phyloP scores from a whole-genome alignment of 2,888 invertebrate genomes.

The Lasioglossum leucozonium region DNA sequence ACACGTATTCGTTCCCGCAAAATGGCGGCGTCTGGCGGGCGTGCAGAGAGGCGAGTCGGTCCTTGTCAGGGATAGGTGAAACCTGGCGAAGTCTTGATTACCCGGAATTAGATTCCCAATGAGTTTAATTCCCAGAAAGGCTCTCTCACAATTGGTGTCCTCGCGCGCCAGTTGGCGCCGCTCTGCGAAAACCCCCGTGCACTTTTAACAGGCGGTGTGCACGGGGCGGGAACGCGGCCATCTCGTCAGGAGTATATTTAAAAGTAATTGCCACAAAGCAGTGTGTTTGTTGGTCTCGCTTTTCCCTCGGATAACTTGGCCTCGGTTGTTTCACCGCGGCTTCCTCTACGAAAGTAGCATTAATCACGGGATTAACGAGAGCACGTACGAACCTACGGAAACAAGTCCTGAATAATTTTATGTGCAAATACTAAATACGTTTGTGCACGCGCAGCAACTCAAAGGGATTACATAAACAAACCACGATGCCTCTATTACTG shows the following conservation, averaged over 20 bases:
- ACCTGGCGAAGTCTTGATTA: conserved; percentile 69
- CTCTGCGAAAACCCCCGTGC: conserved; percentile 36
- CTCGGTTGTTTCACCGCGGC: conserved; percentile 38
- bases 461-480: conserved; percentile 16
- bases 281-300: conserved; percentile 49
- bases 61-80: conserved; percentile 58
- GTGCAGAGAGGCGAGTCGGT: conserved; percentile 29
- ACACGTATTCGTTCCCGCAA: conserved; percentile 53
- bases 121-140: conserved; percentile 73
- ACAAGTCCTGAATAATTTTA: conserved; percentile 49
- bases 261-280: conserved; percentile 68
- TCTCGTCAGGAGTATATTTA: conserved; percentile 53
- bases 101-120: conserved; percentile 69
- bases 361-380: conserved; percentile 60
- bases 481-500: conserved; percentile 1
- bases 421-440: conserved; percentile 23
- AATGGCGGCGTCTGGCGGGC: background rate
- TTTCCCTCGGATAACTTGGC: conserved; percentile 51
- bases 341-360: conserved; percentile 47
- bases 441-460: background rate
- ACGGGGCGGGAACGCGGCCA: conserved; percentile 14
- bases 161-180: conserved; percentile 47
- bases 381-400: conserved; percentile 42
- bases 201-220: conserved; percentile 55
- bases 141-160: conserved; percentile 67